Percentiles rank a stretch among this genome's conserved stretches.
phyloP scores from a whole-genome alignment of 53 echinoderm and acorn worm species.

The Hippasteria phrygiana region DNA sequence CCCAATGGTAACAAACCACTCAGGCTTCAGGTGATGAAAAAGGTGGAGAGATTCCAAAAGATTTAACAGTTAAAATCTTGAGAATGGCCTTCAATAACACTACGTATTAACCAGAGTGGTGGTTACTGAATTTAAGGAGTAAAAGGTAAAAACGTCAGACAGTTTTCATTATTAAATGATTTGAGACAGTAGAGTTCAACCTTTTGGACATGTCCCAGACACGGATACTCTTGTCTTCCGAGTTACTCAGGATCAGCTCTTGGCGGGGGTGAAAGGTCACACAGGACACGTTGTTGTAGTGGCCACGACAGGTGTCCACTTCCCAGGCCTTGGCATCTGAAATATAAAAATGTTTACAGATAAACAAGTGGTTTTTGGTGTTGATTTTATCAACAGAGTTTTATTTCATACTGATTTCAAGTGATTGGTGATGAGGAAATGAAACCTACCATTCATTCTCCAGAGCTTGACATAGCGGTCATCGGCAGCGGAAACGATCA shows the following conservation, averaged over 20 bases:
- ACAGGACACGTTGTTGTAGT: slow-evolving; percentile 80
- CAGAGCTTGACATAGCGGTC: slow-evolving; percentile 98
- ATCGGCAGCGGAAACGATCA: slow-evolving; percentile 97
- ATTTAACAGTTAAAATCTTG: too few species aligned
- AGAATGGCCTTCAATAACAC: too few species aligned
- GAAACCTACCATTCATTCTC: slow-evolving; percentile 96
- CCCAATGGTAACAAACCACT: too few species aligned
- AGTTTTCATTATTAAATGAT: background rate
- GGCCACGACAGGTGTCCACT: slow-evolving; percentile 97
- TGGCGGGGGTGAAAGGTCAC: slow-evolving; percentile 97
- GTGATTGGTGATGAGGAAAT: background rate
- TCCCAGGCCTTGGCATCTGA: slow-evolving; percentile 99
- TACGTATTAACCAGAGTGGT: too few species aligned
- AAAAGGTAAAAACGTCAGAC: too few species aligned
- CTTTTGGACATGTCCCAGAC: slow-evolving; percentile 99
- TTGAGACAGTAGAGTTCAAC: slow-evolving; percentile 16
- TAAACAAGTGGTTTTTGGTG: background rate
- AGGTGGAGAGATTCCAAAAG: too few species aligned
- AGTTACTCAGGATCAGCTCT: slow-evolving; percentile 97
- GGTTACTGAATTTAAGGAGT: too few species aligned
- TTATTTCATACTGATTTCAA: background rate
- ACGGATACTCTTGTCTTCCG: slow-evolving; percentile 98
- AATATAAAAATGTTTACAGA: slow-evolving; percentile 26
- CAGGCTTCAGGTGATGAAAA: too few species aligned
- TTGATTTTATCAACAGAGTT: background rate